Evolutionary conservation across 2,888 invertebrate species (phyloP).

Genomic region (Notodonta dromedarius): DNA sequence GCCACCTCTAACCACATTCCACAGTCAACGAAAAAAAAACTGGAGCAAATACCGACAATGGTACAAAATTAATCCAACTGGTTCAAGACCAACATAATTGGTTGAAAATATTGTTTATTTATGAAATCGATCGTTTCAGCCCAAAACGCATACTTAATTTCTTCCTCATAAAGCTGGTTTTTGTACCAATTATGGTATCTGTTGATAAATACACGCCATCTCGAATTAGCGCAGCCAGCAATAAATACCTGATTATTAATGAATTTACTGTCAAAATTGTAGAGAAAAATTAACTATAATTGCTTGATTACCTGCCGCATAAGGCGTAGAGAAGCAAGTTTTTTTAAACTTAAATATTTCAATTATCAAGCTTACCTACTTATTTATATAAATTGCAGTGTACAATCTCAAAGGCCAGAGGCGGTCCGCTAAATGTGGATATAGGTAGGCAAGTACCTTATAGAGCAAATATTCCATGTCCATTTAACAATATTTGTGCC

Average conservation of each 20-base stretch:
- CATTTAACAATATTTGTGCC: neutral
- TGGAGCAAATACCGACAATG: slow-evolving; percentile 27
- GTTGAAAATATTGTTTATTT: slow-evolving; percentile 16
- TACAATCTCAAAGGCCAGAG: neutral
- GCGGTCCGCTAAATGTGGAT: neutral
- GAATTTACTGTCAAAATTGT: neutral
- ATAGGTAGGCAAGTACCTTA: neutral
- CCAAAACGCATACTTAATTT: slow-evolving; percentile 15
- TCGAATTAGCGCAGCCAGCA: neutral
- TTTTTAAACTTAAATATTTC: neutral
- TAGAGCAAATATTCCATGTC: slow-evolving; percentile 1
- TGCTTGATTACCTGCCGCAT: slow-evolving; percentile 3
- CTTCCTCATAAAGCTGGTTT: slow-evolving; percentile 25
- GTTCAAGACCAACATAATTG: slow-evolving; percentile 23
- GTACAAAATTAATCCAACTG: slow-evolving; percentile 25
- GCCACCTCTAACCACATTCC: slow-evolving; percentile 3
- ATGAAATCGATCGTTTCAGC: slow-evolving; percentile 19
- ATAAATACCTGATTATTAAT: slow-evolving; percentile 10
- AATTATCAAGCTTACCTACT: neutral
- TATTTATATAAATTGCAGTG: neutral
- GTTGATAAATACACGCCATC: slow-evolving; percentile 4
- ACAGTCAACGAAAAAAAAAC: slow-evolving; percentile 19
- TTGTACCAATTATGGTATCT: slow-evolving; percentile 21
- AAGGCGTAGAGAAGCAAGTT: neutral
- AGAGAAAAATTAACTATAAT: slow-evolving; percentile 4